phyloP scores from a whole-genome alignment of 2,888 invertebrate genomes.

The Dendrolimus pini region DNA sequence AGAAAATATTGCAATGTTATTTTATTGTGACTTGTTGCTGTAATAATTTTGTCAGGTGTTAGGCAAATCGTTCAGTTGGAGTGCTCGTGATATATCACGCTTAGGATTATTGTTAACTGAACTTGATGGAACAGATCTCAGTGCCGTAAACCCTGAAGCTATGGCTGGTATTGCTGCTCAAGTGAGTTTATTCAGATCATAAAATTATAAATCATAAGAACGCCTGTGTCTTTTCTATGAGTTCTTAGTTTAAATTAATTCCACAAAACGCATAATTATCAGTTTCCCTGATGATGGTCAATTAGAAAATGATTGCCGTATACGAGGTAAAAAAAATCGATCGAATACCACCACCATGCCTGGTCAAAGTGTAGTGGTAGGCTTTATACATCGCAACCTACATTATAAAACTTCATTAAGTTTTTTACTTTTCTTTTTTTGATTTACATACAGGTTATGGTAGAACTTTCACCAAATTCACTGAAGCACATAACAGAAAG shows the following conservation, averaged over 20 bases:
- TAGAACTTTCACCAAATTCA: conserved; percentile 38
- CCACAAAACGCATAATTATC: no score
- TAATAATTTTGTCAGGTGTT: conserved; percentile 37
- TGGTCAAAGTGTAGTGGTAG: no score
- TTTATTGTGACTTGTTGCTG: conserved; percentile 15
- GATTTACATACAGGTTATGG: conserved; percentile 43
- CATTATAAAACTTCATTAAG: no score
- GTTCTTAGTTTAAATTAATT: no score
- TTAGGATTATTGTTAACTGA: conserved; percentile 54
- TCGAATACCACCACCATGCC: no score
- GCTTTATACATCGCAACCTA: no score
- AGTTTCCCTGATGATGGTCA: no score
- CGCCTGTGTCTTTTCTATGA: no score
- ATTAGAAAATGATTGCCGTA: no score
- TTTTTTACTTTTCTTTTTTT: no score
- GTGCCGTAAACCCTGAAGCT: conserved; percentile 51
- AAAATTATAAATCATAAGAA: background rate
- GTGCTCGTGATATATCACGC: conserved; percentile 53
- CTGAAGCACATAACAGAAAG: conserved; percentile 39
- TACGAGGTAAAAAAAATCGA: no score
- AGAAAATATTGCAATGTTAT: conserved; percentile 2
- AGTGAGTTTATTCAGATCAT: conserved; percentile 21
- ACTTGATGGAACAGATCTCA: conserved; percentile 44
- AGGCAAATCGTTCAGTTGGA: conserved; percentile 64
- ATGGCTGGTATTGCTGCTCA: conserved; percentile 56